Percentiles rank a stretch among this genome's conserved stretches.
Evolutionary conservation across 2,797 vertebrate species (phyloP).

Genomic region (Uromys caudimaculatus): DNA sequence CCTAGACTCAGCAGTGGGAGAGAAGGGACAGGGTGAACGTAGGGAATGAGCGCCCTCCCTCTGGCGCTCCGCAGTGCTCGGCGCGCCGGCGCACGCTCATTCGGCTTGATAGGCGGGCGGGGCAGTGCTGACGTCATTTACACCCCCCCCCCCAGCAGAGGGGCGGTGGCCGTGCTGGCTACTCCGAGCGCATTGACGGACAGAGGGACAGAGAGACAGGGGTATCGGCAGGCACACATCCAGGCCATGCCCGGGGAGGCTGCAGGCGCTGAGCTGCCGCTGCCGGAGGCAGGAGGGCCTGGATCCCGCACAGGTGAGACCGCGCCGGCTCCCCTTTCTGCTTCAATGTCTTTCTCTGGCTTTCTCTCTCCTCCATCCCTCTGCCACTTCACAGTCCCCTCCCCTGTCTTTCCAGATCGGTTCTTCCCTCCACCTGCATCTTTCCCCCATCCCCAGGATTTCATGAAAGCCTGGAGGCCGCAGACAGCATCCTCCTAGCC

Average conservation of each 20-base stretch:
- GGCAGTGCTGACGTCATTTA: conserved; percentile 69
- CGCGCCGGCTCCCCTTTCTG: not conserved
- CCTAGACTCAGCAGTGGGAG: not conserved
- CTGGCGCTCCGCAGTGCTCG: conserved; percentile 60
- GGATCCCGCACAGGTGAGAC: conserved; percentile 80
- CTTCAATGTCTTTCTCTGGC: not conserved
- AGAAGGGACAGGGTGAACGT: not conserved
- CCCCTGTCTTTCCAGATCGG: not conserved
- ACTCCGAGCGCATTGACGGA: conserved; percentile 44
- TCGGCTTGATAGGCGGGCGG: conserved; percentile 41
- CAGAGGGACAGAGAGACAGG: not conserved
- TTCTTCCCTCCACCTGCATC: not conserved
- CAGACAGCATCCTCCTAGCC: not conserved
- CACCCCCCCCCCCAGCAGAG: conserved; percentile 51
- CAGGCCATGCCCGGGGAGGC: conserved; percentile 82
- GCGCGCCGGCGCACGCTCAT: conserved; percentile 71
- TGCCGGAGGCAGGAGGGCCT: conserved; percentile 64
- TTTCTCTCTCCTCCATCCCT: conserved; percentile 52
- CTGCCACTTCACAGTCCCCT: not conserved
- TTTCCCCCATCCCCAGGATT: conserved; percentile 31
- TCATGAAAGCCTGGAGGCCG: not conserved
- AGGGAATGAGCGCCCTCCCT: not conserved
- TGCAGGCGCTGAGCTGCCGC: conserved; percentile 70
- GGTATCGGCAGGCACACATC: conserved; percentile 39
- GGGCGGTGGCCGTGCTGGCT: conserved; percentile 73